Evolutionary conservation across 2,888 invertebrate genomes (phyloP).

Genomic region (Clusia tigrina): DNA sequence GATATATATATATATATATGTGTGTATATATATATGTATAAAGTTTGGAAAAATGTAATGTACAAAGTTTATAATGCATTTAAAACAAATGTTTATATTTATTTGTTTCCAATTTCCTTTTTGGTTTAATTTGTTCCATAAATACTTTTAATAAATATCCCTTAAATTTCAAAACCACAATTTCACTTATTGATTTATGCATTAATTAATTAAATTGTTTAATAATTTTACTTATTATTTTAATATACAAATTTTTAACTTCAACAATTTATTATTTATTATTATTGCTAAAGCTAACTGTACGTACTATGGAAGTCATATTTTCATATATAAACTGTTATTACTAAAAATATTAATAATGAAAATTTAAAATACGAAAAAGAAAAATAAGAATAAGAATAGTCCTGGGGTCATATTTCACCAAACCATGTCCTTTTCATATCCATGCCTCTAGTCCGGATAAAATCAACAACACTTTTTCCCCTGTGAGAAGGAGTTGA

Average conservation of each 20-base stretch:
- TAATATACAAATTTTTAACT: conserved; percentile 15
- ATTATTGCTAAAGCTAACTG: conserved; percentile 38
- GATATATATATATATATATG: conserved; percentile 14
- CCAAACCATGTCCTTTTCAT: no score
- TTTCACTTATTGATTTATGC: conserved; percentile 22
- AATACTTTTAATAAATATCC: not conserved
- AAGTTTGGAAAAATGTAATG: conserved; percentile 32
- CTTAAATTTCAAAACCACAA: conserved; percentile 18
- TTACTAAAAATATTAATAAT: no score
- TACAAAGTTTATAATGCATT: conserved; percentile 30
- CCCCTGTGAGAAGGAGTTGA: no score
- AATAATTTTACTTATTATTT: conserved; percentile 9
- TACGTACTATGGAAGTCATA: conserved; percentile 39
- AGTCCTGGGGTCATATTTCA: no score
- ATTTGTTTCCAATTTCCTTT: conserved; percentile 10
- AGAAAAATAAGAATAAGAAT: no score
- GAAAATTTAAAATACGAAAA: no score
- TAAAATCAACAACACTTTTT: no score
- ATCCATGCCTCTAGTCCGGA: no score
- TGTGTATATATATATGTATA: conserved; percentile 9
- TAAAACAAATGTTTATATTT: not conserved
- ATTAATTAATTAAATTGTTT: conserved; percentile 28
- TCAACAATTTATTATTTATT: conserved; percentile 16
- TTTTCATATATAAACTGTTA: no score
- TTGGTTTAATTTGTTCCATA: conserved; percentile 10